phyloP scores from a whole-genome alignment of 2,888 invertebrate species.

The Eupeodes luniger region DNA sequence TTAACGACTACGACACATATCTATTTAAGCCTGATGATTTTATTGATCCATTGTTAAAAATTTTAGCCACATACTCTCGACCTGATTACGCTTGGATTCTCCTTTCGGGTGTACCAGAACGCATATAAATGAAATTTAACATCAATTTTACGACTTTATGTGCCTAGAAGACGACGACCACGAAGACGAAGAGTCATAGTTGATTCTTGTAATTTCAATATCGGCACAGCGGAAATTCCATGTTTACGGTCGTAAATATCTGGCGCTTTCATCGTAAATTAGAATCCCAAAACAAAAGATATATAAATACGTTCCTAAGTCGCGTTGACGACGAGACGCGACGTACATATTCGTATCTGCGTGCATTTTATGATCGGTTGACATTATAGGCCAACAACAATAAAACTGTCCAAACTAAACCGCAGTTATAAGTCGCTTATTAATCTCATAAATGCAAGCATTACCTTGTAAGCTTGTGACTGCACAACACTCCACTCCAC shows the following conservation, averaged over 20 bases:
- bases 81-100: slow-evolving; percentile 63
- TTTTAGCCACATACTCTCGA: slow-evolving; percentile 63
- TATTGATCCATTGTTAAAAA: slow-evolving; percentile 71
- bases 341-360: slow-evolving; percentile 17
- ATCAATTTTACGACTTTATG: slow-evolving; percentile 57
- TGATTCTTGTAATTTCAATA: slow-evolving; percentile 59
- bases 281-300: slow-evolving; percentile 67
- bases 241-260: slow-evolving; percentile 73
- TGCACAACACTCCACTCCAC: background rate
- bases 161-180: background rate
- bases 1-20: background rate
- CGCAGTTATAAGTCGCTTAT: slow-evolving; percentile 73
- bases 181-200: background rate
- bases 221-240: slow-evolving; percentile 74
- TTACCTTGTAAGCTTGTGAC: background rate
- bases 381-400: slow-evolving; percentile 68
- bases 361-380: slow-evolving; percentile 62
- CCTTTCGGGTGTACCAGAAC: slow-evolving; percentile 19
- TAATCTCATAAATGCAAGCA: slow-evolving; percentile 52
- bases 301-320: slow-evolving; percentile 23
- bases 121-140: slow-evolving; percentile 65
- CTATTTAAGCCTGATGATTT: slow-evolving; percentile 29
- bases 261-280: slow-evolving; percentile 75
- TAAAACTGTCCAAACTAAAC: slow-evolving; percentile 72
- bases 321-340: background rate